phyloP scores from a whole-genome alignment of 2,113 vertebrate species.

The Silurus meridionalis region DNA sequence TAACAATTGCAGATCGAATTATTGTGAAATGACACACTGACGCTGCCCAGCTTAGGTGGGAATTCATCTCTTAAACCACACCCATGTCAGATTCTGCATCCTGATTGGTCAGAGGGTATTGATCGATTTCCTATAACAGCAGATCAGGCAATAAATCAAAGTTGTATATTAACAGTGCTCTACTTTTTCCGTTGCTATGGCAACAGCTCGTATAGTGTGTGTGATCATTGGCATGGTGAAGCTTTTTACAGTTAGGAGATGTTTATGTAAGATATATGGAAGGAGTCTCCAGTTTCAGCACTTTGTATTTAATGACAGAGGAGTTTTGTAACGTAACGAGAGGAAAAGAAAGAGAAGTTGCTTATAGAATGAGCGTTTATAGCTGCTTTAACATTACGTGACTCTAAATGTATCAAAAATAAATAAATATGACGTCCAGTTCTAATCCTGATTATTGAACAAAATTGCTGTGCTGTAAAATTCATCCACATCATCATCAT shows the following conservation, averaged over 20 bases:
- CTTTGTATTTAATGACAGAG: not conserved
- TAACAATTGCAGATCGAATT: not conserved
- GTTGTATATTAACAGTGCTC: not conserved
- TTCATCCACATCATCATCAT: too few relatives aligned
- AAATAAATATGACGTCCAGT: too few relatives aligned
- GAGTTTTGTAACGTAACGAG: too few relatives aligned
- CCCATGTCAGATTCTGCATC: not conserved
- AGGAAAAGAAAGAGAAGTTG: too few relatives aligned
- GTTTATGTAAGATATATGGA: not conserved
- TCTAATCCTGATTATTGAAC: too few relatives aligned
- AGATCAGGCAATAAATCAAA: not conserved
- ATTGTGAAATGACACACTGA: not conserved
- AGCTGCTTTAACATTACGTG: too few relatives aligned
- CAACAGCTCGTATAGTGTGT: not conserved
- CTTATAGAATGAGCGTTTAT: too few relatives aligned
- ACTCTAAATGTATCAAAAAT: too few relatives aligned
- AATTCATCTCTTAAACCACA: not conserved
- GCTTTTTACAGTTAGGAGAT: not conserved
- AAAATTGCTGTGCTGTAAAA: too few relatives aligned
- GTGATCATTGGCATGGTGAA: not conserved
- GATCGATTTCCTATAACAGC: not conserved
- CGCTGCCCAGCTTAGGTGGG: not conserved
- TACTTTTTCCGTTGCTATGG: not conserved
- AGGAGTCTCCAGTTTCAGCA: not conserved
- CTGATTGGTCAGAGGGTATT: not conserved